Evolutionary conservation across 2,888 invertebrate genomes (phyloP), one percentile per base, ranked within the genome.

Genomic region (Orthosia gracilis): DNA sequence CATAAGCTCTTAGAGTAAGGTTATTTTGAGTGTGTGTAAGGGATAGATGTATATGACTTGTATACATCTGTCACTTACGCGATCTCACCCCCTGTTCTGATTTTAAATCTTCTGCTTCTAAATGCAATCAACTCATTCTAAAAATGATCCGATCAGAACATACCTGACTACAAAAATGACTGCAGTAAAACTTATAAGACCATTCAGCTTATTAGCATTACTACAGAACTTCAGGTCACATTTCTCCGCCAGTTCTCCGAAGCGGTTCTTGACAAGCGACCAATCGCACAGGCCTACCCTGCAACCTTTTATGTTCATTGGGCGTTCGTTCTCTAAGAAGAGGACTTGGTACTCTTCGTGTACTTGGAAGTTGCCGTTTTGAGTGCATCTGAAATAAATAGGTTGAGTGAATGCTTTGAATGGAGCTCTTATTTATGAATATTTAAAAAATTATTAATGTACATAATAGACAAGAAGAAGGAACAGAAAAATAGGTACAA

Each of bases 211-310:
- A 0, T 83, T 89, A 3, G 92, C 95, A 17, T 90, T 90, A 64
- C 95, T 96, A 87, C 98, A 98, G 84, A 97, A 97, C 49, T 97
- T 94, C 13, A 97, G 83, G 83, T 97, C 96, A 87, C 98, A 98
- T 21, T 95, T 95, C 31, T 97, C 94, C 4, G 97, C 96, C 2
- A 97, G 89, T 0, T 95, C 91, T 4, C 96, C 95, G 79, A 97
- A 97, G 74, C 97, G 97, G 21, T 96, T 94, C 87, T 97, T 97
- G 12, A 98, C 94, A 31, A 97, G 97, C 0, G 97, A 97, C 98
- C 98, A 98, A 82, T 97, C 97, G 93, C 98, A 98, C 0, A 98
- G 97, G 0, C 98, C 98, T 0, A 98, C 98, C 13, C 97, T 96
- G 90, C 98, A 98, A 69, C 97, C 97, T 0, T 97, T 97, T 57